Evolutionary conservation across 2,888 invertebrate genomes (phyloP), one percentile per base, ranked within the genome.

Genomic region (Pristionchus arcanus): DNA sequence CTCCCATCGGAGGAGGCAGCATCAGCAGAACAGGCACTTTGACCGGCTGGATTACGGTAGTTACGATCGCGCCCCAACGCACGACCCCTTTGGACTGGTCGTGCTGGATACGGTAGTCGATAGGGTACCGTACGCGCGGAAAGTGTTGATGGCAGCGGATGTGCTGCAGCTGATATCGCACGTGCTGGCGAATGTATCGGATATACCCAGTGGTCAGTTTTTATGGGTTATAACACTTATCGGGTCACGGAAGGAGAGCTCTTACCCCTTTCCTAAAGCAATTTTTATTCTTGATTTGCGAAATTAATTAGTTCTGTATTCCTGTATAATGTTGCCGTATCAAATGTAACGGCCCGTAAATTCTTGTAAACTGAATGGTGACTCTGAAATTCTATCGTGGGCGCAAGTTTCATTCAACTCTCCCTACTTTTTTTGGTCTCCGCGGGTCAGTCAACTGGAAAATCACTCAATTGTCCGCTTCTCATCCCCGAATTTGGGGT

Each of bases 141-240:
- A 77, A 19, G 77, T 77, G 25, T 34, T 87, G 16, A 93, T 93
- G 94, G 94, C 94, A 83, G 93, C 94, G 85, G 94, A 94, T 91
- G 92, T 94, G 85, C 92, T 94, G 81, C 94, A 94, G 91, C 91
- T 94, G 86, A 91, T 94, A 91, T 94, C 94, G 87, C 94, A 94
- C 91, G 91, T 94, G 25, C 91, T 94, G 66, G 94, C 94, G 74
- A 94, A 94, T 91, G 94, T 94, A 49, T 94, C 94, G 86, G 94
- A 94, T 90, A 91, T 91, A 74, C 91, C 93, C 7, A 53, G 16
- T 19, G 34, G 89, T 89, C 34, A 59, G 89, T 74, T 37, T 7
- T 13, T n/a, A 66, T 21, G 21, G 63, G 9, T n/a, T 66, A 13
- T 66, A 2, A 66, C 28, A n/a, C 15, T 66, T n/a, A 21, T 66